Evolutionary conservation across 2,797 vertebrate genomes (phyloP), one percentile per base, ranked within the genome.

Genomic region (Clarias pachynema): DNA sequence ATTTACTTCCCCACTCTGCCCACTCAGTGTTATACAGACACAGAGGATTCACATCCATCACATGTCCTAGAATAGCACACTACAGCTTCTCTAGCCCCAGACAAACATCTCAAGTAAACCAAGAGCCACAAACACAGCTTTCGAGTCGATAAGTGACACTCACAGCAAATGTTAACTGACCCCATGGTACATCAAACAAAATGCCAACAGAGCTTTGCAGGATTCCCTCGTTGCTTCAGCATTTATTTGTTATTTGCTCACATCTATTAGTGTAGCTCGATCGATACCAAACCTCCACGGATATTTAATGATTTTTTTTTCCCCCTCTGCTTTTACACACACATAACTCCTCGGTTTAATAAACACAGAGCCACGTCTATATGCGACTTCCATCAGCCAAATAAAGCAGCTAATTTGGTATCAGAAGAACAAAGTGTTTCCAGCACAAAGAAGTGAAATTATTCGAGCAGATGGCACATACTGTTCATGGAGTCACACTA

Each of bases 121-220:
- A 44, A 88, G 89, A 88, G 88, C 85, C 37, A 85, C 49, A 84
- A 80, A 91, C 86, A 74, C 88, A 87, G 86, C 88, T 87, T 88
- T 91, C 85, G 49, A 89, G 82, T 89, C 86, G 81, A 84, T 91
- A 85, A 90, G 86, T 90, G 79, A 88, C 79, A 83, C 59, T 92
- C 87, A 90, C 88, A 79, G 89, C 88, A 91, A 92, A 91, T 87
- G 88, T 91, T 89, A 90, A 85, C 85, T 83, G 90, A 85, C 87
- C 89, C 83, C 77, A 83, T 37, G 87, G 90, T 84, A 89, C 86
- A 93, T 86, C 89, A 92, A 91, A 89, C 89, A 88, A 93, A 94
- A 94, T 94, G 92, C 94, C 93, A 95, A 84, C 87, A 90, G 87
- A 87, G 91, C 91, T 94, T 92, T 93, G 88, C 87, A 87, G 87